These are phyloP conservation scores for Myotis pilosus DNA, from an alignment of 2,797 vertebrate species.

Conservation along the genomic window DNA sequence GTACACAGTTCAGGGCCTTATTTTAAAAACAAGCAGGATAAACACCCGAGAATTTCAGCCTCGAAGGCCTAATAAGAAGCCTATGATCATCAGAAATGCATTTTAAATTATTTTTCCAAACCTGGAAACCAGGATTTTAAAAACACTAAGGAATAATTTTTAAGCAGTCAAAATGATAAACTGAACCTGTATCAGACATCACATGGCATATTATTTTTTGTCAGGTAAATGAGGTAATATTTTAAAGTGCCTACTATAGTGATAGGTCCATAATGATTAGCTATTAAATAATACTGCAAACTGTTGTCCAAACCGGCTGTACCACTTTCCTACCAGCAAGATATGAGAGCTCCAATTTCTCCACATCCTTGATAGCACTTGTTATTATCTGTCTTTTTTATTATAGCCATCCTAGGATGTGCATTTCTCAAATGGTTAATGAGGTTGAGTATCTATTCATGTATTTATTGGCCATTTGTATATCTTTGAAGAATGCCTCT, in stretches of 20 bases:
- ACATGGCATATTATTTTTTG: background rate
- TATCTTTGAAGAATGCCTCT: background rate
- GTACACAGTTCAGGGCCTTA: background rate
- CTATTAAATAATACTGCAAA: background rate
- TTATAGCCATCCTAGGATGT: background rate
- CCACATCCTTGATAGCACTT: background rate
- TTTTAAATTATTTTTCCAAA: background rate
- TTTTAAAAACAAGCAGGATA: slow-evolving; percentile 11
- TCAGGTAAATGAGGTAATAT: background rate
- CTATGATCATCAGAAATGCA: background rate
- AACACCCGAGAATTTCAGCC: background rate
- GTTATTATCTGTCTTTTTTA: background rate
- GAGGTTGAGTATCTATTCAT: background rate
- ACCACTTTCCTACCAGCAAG: background rate
- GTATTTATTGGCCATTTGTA: background rate
- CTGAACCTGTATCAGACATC: background rate
- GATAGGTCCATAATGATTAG: background rate
- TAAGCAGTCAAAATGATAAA: background rate
- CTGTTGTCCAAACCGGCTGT: background rate
- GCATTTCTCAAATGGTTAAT: background rate
- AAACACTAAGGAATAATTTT: slow-evolving; percentile 20
- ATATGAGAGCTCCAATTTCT: background rate
- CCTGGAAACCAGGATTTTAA: background rate
- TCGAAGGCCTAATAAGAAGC: background rate
- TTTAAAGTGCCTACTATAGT: background rate